Evolutionary conservation across 2,888 invertebrate genomes (phyloP).

Genomic region (Cloeon dipterum): DNA sequence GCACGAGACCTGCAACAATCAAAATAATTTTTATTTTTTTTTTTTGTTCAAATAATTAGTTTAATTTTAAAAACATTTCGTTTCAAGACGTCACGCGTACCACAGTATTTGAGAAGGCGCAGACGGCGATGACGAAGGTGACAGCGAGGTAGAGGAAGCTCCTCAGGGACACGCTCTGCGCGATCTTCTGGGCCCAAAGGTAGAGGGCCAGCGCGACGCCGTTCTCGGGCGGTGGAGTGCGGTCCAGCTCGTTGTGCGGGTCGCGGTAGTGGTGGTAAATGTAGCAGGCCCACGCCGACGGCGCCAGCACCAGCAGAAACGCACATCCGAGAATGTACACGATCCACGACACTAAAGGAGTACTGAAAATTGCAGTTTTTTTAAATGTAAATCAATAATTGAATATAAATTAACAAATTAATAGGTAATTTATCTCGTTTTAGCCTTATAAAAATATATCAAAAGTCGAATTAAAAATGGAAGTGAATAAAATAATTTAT

Average conservation of each 20-base stretch:
- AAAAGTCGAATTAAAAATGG: slow-evolving; percentile 13
- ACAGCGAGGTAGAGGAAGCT: background rate
- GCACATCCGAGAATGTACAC: slow-evolving; percentile 13
- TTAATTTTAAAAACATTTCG: background rate
- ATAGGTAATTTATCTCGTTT: no score
- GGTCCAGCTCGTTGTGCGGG: slow-evolving; percentile 20
- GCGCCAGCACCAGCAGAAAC: slow-evolving; percentile 32
- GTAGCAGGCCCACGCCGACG: slow-evolving; percentile 54
- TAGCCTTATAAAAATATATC: no score
- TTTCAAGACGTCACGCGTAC: background rate
- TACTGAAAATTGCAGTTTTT: slow-evolving; percentile 7
- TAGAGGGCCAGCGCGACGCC: slow-evolving; percentile 3
- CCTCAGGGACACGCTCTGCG: background rate
- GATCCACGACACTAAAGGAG: slow-evolving; percentile 7
- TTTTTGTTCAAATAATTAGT: no score
- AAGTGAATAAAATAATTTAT: no score
- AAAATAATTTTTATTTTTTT: no score
- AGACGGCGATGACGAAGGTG: background rate
- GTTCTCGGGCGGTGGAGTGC: slow-evolving; percentile 10
- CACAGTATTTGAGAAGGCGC: background rate
- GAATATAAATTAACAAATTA: background rate
- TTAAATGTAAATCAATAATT: slow-evolving; percentile 7
- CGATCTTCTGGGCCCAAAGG: background rate
- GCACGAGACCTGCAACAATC: background rate
- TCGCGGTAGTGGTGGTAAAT: slow-evolving; percentile 32